Evolutionary conservation across 2,888 invertebrate genomes (phyloP), one percentile per base, ranked within the genome.

Genomic region (Dryococelus australis): DNA sequence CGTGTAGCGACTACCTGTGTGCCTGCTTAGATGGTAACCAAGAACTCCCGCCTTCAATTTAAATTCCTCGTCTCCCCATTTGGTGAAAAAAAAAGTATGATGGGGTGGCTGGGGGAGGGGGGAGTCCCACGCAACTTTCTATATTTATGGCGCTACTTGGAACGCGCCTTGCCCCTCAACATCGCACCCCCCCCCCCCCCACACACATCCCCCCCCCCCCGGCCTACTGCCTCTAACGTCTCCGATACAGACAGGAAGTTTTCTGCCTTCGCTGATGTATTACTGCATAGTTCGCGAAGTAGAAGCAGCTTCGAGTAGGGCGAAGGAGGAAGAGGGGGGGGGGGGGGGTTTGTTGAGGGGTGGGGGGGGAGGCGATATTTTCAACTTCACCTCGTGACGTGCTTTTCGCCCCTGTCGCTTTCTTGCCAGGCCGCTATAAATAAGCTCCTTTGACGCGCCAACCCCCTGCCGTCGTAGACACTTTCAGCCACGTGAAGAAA

Each of bases 161-260:
- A 47, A 47, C 65, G 65, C 65, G 51, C 51, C 35, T 16, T 65
- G 24, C 65, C 65, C 6, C 65, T 65, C 65, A n/a, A 0, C 65
- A 8, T 16, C 65, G n/a, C 13, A 10, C 65, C 24, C 65, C 8
- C 8, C 6, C 65, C 65, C 51, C 51, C 47, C 47, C 8, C n/a
- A n/a, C n/a, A 51, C 65, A n/a, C 13, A 10, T 24, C 24, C 65
- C 8, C 8, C 6, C 65, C 65, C 51, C 51, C 47, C 47, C 8
- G n/a, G n/a, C n/a, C n/a, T n/a, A n/a, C n/a, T n/a, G 1, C 10
- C 20, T 20, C 51, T 6, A 0, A 16, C 51, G 51, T 65, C 65
- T n/a, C 65, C 65, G 65, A 65, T 65, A 65, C 65, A 65, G 65
- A 65, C 65, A 65, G n/a, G 24, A 65, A 65, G 65, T 65, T 65